Evolutionary conservation across 2,797 vertebrate species (phyloP).

Genomic region (Neostethus bicornis): DNA sequence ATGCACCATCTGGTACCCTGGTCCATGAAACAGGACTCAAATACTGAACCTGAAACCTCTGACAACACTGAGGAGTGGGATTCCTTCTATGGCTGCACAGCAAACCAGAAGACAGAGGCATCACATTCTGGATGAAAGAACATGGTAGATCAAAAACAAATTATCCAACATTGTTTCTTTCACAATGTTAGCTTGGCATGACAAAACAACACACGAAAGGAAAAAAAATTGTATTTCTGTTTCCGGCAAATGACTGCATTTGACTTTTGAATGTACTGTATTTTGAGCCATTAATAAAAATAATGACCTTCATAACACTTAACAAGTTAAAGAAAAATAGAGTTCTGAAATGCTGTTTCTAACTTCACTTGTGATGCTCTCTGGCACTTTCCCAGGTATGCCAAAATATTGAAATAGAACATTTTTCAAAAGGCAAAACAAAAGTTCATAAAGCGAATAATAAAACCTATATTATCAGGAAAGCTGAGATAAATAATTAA

Average conservation of each 20-base stretch:
- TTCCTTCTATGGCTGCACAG: slow-evolving; percentile 90
- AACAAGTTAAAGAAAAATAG: not conserved
- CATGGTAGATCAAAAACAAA: slow-evolving; percentile 7
- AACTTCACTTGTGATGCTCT: too few species aligned
- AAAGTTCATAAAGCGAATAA: not conserved
- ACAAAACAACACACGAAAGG: not conserved
- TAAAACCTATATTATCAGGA: not conserved
- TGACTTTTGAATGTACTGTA: too few species aligned
- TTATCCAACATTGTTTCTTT: not conserved
- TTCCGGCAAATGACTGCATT: too few species aligned
- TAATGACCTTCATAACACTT: too few species aligned
- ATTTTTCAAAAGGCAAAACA: not conserved
- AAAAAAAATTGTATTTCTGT: not conserved
- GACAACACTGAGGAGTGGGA: slow-evolving; percentile 86
- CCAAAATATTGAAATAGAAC: not conserved
- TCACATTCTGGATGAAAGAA: slow-evolving; percentile 90
- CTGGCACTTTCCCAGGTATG: not conserved
- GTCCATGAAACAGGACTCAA: slow-evolving; percentile 87
- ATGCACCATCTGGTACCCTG: slow-evolving; percentile 84
- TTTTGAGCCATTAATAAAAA: not conserved
- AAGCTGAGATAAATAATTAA: not conserved
- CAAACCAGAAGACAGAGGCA: slow-evolving; percentile 92
- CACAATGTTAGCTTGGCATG: not conserved
- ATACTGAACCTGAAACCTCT: slow-evolving; percentile 89
- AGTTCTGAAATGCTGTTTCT: not conserved